Conservation (phyloP, 2,888 invertebrate genomes). For the Nomada ferruginata region DNA sequence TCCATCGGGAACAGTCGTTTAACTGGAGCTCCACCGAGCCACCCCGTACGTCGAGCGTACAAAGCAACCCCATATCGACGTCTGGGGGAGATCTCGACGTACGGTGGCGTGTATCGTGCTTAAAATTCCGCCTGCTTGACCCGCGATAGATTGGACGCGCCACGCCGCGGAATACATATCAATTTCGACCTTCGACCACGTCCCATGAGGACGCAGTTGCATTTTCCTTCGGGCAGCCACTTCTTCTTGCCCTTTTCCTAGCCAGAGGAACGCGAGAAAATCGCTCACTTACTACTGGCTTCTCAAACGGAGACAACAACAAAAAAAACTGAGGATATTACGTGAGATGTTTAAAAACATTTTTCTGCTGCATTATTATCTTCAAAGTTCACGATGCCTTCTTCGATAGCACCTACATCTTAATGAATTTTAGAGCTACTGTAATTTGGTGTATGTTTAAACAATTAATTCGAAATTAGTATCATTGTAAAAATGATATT, state of each 20-base stretch:
- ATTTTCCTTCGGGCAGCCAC: conserved; percentile 55
- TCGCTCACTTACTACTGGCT: too few species aligned
- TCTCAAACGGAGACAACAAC: too few species aligned
- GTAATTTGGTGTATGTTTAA: too few species aligned
- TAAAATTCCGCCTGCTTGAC: conserved; percentile 84
- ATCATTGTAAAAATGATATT: too few species aligned
- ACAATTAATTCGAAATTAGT: too few species aligned
- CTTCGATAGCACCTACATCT: too few species aligned
- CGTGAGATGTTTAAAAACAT: too few species aligned
- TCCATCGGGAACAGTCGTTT: background rate
- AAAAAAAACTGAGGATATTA: too few species aligned
- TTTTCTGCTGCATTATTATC: too few species aligned
- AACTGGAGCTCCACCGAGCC: background rate
- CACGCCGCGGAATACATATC: conserved; percentile 83
- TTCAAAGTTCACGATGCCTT: too few species aligned
- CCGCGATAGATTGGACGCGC: conserved; percentile 83
- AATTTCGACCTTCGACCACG: conserved; percentile 76
- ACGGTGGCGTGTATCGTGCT: conserved; percentile 75
- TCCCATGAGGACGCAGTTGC: conserved; percentile 68
- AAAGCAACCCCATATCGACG: conserved; percentile 31
- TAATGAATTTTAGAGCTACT: too few species aligned
- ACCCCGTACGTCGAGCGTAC: conserved; percentile 41
- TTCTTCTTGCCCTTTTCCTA: conserved; percentile 8
- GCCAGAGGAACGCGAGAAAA: conserved; percentile 16
- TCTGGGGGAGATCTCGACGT: conserved; percentile 19